Percentiles rank a stretch among this genome's conserved stretches.
These are phyloP conservation scores for Chaenogobius annularis DNA, from an alignment of 2,113 vertebrate species.

Conservation along the genomic window DNA sequence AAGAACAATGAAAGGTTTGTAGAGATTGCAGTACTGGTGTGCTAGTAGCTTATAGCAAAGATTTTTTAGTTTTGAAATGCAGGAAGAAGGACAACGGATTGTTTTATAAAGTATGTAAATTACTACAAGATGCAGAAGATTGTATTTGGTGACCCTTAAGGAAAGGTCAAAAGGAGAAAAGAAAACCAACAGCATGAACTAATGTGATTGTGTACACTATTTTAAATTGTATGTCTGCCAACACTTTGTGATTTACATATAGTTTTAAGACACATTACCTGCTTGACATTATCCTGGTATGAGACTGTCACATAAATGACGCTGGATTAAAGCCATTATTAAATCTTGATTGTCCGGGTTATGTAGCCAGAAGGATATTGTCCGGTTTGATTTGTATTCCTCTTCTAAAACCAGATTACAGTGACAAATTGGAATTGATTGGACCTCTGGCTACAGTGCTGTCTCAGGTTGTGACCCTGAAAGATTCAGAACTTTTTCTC, in stretches of 20 bases:
- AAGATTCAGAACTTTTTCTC: slow-evolving; percentile 54
- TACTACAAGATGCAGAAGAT: neutral
- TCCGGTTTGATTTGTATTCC: neutral
- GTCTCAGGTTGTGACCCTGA: slow-evolving; percentile 64
- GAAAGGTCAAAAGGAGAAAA: neutral
- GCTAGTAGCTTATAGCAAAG: neutral
- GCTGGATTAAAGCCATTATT: neutral
- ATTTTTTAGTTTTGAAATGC: neutral
- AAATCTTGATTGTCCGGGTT: neutral
- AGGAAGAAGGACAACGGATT: neutral
- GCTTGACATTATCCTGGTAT: neutral
- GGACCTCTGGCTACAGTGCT: slow-evolving; percentile 54
- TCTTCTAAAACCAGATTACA: slow-evolving; percentile 28
- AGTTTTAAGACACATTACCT: neutral
- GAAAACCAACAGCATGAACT: neutral
- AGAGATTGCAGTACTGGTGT: neutral
- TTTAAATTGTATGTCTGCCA: neutral
- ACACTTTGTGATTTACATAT: neutral
- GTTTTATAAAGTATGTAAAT: neutral
- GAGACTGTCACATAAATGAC: neutral
- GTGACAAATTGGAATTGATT: slow-evolving; percentile 76
- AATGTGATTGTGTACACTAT: neutral
- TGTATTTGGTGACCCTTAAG: neutral
- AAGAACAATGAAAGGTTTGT: neutral
- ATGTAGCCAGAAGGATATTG: neutral